Conservation (phyloP, 2,888 invertebrate genomes). For the Conomelus anceps region DNA sequence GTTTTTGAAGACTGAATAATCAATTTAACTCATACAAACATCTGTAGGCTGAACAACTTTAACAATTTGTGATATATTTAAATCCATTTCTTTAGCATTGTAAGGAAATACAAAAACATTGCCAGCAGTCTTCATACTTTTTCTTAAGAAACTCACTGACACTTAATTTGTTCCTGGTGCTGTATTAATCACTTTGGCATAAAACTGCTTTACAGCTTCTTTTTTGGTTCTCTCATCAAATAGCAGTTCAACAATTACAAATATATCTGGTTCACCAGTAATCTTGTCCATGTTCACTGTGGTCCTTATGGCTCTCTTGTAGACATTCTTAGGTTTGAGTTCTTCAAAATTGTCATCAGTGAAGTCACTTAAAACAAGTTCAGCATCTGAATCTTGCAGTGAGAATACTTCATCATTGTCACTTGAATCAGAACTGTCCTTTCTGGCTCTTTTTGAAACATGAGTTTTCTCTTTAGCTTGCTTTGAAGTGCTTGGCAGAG, state of each 20-base stretch:
- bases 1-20: not conserved
- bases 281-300: not conserved
- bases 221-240: not conserved
- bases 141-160: not conserved
- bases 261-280: not conserved
- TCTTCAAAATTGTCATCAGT: not conserved
- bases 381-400: conserved; percentile 5
- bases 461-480: not conserved
- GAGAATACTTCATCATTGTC: conserved; percentile 2
- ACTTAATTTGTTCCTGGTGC: not conserved
- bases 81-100: not conserved
- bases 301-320: not conserved
- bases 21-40: not conserved
- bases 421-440: conserved; percentile 3
- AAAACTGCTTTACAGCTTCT: not conserved
- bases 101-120: not conserved
- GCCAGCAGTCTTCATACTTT: not conserved
- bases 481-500: not conserved
- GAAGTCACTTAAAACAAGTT: not conserved
- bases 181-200: not conserved
- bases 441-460: conserved; percentile 5
- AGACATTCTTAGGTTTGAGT: not conserved
- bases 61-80: not conserved
- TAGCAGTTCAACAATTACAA: not conserved
- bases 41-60: not conserved